Base-by-base conservation (phyloP, 1,140 invertebrate species). In the Zaprionus davidi region DNA sequence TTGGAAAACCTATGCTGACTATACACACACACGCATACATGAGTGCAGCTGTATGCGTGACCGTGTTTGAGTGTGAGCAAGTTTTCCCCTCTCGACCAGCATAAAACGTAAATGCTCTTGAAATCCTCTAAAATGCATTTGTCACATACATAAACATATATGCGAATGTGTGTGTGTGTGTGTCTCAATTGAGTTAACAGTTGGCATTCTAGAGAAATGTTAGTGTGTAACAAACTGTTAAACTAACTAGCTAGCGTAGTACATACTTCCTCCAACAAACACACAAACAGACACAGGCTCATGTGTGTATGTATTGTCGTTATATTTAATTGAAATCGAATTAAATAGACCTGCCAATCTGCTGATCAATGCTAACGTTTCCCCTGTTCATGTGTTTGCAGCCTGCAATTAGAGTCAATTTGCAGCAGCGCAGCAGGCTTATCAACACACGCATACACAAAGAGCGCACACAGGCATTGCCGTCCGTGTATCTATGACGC, bases 401-500 rank as follows among this genome's bases (percentile, higher is more conserved):
- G 36, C 22, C 7, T 24, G 49, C 31, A 69, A 69, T 74, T 69
- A 63, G 49, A 55, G 59, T 41, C 26, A 75, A 75, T 71, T 75
- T 63, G 59, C 70, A 73, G 56, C 44, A 59, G 15, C 66, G 41
- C 20, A 56, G 53, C 28, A 6, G 38, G 70, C 63, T 74, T 77
- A 77, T 68, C 75, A 69, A 64, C 51, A 36, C 31, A 66, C n/a
- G 59, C 31, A 55, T 13, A 41, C n/a, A 68, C 26, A 46, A 9
- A 34, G 9, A 34, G 26, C 53, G 34, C 41, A 28, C 15, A 71
- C 31, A 46, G 12, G 22, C 41, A 9, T 24, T 5, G 17, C n/a
- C 41, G 20, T 57, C 38, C 46, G 49, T 49, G 66, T 74, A 55
- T 77, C 83, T 82, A 86, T 86, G 83, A 86, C 83, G 83, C 83